These are phyloP conservation scores for Drosophila ficusphila DNA, from an alignment of 1,140 invertebrate genomes.

Conservation along the genomic window DNA sequence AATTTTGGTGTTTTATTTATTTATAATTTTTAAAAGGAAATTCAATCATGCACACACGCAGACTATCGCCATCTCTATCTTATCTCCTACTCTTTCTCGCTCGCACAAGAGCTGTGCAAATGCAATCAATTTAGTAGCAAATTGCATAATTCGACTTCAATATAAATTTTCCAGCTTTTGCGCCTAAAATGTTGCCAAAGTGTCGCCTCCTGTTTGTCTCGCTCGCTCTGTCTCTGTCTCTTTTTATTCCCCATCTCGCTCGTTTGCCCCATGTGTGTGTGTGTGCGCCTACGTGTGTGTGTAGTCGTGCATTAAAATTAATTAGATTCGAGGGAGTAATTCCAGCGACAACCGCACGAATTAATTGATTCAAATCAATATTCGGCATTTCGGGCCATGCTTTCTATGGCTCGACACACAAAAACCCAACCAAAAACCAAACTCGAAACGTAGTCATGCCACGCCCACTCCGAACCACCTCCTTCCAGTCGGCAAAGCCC, in stretches of 20 bases:
- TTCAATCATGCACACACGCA: slow-evolving; percentile 40
- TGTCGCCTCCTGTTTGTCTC: slow-evolving; percentile 57
- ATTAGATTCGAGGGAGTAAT: slow-evolving; percentile 84
- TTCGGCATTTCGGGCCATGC: slow-evolving; percentile 73
- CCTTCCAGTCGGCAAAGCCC: neutral
- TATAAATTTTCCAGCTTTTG: slow-evolving; percentile 73
- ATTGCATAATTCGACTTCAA: slow-evolving; percentile 83
- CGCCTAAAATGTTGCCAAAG: slow-evolving; percentile 77
- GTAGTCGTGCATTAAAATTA: slow-evolving; percentile 84
- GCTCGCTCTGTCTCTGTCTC: neutral
- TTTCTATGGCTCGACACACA: slow-evolving; percentile 16
- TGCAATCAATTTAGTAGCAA: slow-evolving; percentile 83
- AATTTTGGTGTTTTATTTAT: slow-evolving; percentile 49
- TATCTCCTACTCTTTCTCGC: neutral
- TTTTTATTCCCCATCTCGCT: slow-evolving; percentile 1
- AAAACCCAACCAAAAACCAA: slow-evolving; percentile 34
- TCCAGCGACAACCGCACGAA: slow-evolving; percentile 83
- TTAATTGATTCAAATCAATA: slow-evolving; percentile 85
- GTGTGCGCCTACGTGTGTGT: slow-evolving; percentile 35
- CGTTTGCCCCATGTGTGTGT: neutral
- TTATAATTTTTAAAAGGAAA: slow-evolving; percentile 56
- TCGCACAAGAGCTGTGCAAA: slow-evolving; percentile 60
- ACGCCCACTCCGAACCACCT: slow-evolving; percentile 1
- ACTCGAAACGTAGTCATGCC: slow-evolving; percentile 31
- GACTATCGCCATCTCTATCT: neutral